phyloP scores from a whole-genome alignment of 2,888 invertebrate genomes.

The Sinotaia quadrata region DNA sequence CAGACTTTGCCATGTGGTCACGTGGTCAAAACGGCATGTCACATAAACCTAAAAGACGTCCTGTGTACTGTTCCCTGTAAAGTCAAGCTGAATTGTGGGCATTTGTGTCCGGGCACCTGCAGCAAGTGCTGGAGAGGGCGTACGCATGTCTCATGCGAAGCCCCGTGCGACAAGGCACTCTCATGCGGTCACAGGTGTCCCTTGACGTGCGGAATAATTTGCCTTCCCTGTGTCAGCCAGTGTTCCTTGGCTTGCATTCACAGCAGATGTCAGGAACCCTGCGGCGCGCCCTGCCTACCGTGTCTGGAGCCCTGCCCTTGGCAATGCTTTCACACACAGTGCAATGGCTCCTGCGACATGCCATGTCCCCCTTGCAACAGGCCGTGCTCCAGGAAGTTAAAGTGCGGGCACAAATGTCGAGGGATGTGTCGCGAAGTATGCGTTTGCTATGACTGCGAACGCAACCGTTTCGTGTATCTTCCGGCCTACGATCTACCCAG shows the following conservation, averaged over 20 bases:
- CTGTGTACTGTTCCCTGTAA: constrained; percentile 27
- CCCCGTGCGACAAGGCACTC: constrained; percentile 19
- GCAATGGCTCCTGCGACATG: constrained; percentile 19
- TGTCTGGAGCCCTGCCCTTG: constrained; percentile 23
- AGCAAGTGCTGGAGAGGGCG: constrained; percentile 25
- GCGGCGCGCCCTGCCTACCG: constrained; percentile 27
- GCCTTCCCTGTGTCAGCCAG: constrained; percentile 25
- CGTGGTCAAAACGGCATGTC: constrained; percentile 11
- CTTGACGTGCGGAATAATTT: constrained; percentile 26
- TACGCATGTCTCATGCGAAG: constrained; percentile 27
- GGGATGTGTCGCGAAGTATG: constrained; percentile 35
- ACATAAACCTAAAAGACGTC: background rate
- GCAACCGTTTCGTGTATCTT: constrained; percentile 41
- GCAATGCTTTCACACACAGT: constrained; percentile 14
- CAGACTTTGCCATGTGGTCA: constrained; percentile 33
- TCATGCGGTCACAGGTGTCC: constrained; percentile 33
- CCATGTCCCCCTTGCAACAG: constrained; percentile 18
- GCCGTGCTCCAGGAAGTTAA: constrained; percentile 3
- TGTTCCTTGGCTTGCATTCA: constrained; percentile 22
- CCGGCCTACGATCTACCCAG: constrained; percentile 38
- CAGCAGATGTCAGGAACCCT: background rate
- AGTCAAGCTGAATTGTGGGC: constrained; percentile 24
- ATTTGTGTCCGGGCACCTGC: constrained; percentile 31
- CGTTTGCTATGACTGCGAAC: constrained; percentile 35
- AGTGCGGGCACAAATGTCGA: constrained; percentile 20